A percentile compares a stretch with the other conserved stretches of the same genome.
Conservation (phyloP, 2,113 vertebrate genomes). For the Paratilapia polleni region DNA sequence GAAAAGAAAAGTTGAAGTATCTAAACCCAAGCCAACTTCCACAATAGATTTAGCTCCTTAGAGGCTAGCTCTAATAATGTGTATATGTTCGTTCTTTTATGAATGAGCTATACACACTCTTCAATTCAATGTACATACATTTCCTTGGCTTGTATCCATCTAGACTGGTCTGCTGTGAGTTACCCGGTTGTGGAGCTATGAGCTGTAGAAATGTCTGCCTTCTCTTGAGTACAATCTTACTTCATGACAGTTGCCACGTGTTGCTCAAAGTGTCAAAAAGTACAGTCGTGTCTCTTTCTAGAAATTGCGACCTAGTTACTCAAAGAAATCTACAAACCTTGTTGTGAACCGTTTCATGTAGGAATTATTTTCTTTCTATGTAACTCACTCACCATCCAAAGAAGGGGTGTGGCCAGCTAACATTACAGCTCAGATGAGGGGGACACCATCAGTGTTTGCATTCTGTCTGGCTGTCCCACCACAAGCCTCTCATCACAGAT, state of each 20-base stretch:
- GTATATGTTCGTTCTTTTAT: neutral
- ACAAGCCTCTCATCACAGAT: neutral
- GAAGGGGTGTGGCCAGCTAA: neutral
- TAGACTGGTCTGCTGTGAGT: fast-evolving
- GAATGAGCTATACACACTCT: fast-evolving
- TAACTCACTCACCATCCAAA: fast-evolving
- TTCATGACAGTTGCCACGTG: neutral
- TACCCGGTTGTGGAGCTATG: neutral
- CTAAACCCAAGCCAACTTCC: neutral
- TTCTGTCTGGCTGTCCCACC: neutral
- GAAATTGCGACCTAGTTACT: too few relatives aligned
- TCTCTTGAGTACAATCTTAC: too few relatives aligned
- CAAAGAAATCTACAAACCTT: neutral
- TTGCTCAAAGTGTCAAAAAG: neutral
- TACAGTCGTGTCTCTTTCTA: neutral
- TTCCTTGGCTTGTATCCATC: neutral
- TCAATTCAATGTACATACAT: fast-evolving
- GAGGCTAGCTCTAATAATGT: neutral
- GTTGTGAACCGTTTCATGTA: neutral
- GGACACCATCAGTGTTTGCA: neutral
- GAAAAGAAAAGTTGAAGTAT: neutral
- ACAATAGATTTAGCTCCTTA: neutral
- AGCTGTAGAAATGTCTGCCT: too few relatives aligned
- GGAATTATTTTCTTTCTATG: neutral
- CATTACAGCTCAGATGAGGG: neutral